phyloP scores from a whole-genome alignment of 2,888 invertebrate genomes.

The Chromoteleia sp. region DNA sequence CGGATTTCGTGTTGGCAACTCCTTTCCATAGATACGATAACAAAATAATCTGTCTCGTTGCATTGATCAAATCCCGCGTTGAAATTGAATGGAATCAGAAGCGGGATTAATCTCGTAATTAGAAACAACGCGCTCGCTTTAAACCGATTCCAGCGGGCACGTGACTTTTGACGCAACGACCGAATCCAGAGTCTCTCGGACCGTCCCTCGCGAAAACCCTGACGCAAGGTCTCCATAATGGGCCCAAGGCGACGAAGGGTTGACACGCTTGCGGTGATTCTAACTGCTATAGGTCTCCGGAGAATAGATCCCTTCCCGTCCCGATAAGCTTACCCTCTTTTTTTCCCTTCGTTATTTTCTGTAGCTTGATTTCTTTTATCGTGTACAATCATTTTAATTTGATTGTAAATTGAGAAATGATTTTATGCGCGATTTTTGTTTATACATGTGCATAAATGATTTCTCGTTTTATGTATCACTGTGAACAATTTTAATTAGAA shows the following conservation, averaged over 20 bases:
- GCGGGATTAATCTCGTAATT: constrained; percentile 64
- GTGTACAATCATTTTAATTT: constrained; percentile 15
- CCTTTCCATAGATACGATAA: constrained; percentile 48
- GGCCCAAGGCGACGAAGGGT: constrained; percentile 70
- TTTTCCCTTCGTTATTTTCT: constrained; percentile 20
- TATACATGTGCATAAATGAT: no score
- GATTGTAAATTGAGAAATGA: constrained; percentile 9
- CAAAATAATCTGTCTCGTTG: constrained; percentile 47
- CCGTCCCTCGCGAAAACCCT: constrained; percentile 27
- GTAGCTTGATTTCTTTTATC: constrained; percentile 28
- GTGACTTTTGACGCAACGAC: constrained; percentile 62
- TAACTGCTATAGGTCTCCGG: constrained; percentile 76
- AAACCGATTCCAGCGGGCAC: constrained; percentile 56
- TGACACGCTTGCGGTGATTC: constrained; percentile 78
- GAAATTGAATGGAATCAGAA: constrained; percentile 60
- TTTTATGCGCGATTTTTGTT: background rate
- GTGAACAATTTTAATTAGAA: no score
- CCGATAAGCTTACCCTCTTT: constrained; percentile 50
- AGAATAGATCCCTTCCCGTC: constrained; percentile 50
- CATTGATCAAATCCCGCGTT: constrained; percentile 44
- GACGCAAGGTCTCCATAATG: constrained; percentile 27
- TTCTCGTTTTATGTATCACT: no score
- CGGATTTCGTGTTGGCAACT: constrained; percentile 18
- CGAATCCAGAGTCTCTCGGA: constrained; percentile 23
- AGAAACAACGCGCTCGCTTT: constrained; percentile 58